These are phyloP conservation scores for Nasonovia ribisnigri DNA, from an alignment of 2,888 invertebrate species.

Conservation along the genomic window DNA sequence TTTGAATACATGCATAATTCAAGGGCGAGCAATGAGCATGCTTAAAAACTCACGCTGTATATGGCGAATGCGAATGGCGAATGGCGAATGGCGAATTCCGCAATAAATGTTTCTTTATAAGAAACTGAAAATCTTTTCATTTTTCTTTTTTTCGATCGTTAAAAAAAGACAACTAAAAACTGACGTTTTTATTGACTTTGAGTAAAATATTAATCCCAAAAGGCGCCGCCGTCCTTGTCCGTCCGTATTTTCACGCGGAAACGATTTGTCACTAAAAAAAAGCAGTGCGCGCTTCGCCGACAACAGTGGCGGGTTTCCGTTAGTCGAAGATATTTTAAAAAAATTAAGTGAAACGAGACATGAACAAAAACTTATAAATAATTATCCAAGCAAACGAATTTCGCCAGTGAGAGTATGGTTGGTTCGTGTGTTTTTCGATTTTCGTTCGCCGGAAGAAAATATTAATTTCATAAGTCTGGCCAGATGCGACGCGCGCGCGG, in stretches of 20 bases:
- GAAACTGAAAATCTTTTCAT: constrained; percentile 20
- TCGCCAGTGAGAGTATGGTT: not conserved
- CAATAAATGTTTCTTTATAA: not conserved
- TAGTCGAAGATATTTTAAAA: not conserved
- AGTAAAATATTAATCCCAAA: constrained; percentile 47
- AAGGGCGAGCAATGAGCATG: too few species aligned
- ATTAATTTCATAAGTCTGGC: constrained; percentile 60
- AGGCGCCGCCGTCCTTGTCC: not conserved
- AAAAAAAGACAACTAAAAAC: constrained; percentile 21
- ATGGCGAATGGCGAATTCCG: not conserved
- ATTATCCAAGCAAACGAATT: constrained; percentile 50
- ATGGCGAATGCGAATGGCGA: not conserved
- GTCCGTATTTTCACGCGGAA: constrained; percentile 55
- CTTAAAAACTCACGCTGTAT: too few species aligned
- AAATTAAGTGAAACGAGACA: constrained; percentile 38
- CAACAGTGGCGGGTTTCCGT: constrained; percentile 1
- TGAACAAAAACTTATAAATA: constrained; percentile 55
- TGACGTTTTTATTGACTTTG: constrained; percentile 33
- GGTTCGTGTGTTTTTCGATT: constrained; percentile 32
- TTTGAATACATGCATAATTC: too few species aligned
- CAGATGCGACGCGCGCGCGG: constrained; percentile 55
- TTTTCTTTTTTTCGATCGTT: not conserved
- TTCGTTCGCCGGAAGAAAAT: constrained; percentile 57
- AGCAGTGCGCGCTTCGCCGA: not conserved
- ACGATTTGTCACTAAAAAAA: constrained; percentile 56